phyloP scores from a whole-genome alignment of 2,888 invertebrate species.

The Lepidochitona cinerea region DNA sequence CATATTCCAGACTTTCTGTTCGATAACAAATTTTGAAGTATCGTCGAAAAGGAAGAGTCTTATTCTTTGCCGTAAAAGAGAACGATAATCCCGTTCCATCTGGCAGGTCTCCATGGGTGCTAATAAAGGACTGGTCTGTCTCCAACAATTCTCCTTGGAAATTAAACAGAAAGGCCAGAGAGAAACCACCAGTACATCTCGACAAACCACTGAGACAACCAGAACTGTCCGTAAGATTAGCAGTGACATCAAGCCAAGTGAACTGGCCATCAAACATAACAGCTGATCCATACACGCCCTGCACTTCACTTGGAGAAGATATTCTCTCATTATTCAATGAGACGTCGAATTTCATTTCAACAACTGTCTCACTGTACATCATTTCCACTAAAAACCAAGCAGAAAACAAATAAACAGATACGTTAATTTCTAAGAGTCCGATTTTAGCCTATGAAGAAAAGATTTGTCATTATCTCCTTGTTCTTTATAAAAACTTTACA shows the following conservation, averaged over 20 bases:
- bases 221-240: neutral
- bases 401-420: too few relatives aligned
- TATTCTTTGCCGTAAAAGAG: slow-evolving; percentile 25
- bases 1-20: slow-evolving; percentile 18
- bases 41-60: slow-evolving; percentile 27
- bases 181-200: slow-evolving; percentile 27
- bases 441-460: too few relatives aligned
- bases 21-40: slow-evolving; percentile 27
- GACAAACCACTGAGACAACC: slow-evolving; percentile 18
- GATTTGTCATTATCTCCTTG: too few relatives aligned
- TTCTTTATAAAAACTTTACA: too few relatives aligned
- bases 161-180: slow-evolving; percentile 20
- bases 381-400: slow-evolving; percentile 20
- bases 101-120: slow-evolving; percentile 23
- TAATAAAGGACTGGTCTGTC: slow-evolving; percentile 24
- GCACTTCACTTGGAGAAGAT: neutral
- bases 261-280: neutral
- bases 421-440: too few relatives aligned
- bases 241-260: slow-evolving; percentile 21
- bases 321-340: neutral
- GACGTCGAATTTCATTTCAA: neutral
- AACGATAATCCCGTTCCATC: slow-evolving; percentile 25
- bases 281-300: neutral
- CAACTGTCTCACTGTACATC: slow-evolving; percentile 8
- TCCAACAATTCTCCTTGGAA: slow-evolving; percentile 20